Evolutionary conservation across 2,113 vertebrate genomes (phyloP).

Genomic region (Vireo altiloquus): DNA sequence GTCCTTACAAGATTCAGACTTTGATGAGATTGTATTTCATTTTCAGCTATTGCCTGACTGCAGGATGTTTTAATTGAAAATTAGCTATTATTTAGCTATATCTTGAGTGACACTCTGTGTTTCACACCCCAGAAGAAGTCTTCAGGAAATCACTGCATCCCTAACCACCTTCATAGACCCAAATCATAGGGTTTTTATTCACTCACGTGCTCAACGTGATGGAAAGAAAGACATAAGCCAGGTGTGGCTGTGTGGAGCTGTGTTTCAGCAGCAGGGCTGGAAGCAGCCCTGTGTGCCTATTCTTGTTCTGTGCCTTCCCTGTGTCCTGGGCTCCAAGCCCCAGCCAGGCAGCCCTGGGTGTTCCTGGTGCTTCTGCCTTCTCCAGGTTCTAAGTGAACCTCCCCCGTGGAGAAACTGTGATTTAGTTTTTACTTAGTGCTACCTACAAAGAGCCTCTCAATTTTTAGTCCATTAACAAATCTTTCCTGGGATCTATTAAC

Average conservation of each 20-base stretch:
- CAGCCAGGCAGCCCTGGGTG: background rate
- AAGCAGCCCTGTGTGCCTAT: fast-evolving
- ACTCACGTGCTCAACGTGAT: background rate
- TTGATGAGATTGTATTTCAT: background rate
- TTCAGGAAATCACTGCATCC: background rate
- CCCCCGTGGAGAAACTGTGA: background rate
- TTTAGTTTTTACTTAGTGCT: conserved; percentile 1
- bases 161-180: fast-evolving
- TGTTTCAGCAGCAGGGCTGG: background rate
- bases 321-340: fast-evolving
- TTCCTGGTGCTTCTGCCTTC: fast-evolving
- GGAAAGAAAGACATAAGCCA: background rate
- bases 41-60: background rate
- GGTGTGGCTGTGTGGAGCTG: background rate
- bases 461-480: conserved; percentile 50
- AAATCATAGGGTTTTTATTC: background rate
- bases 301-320: fast-evolving
- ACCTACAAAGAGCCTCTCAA: background rate
- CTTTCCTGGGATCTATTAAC: conserved; percentile 54
- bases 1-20: background rate
- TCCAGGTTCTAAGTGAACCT: background rate
- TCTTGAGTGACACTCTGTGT: background rate
- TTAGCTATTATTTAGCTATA: background rate
- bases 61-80: background rate
- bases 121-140: background rate